A percentile compares a stretch with the other conserved stretches of the same genome.
Conservation (phyloP, 2,113 vertebrate species). For the Ginglymostoma cirratum region DNA sequence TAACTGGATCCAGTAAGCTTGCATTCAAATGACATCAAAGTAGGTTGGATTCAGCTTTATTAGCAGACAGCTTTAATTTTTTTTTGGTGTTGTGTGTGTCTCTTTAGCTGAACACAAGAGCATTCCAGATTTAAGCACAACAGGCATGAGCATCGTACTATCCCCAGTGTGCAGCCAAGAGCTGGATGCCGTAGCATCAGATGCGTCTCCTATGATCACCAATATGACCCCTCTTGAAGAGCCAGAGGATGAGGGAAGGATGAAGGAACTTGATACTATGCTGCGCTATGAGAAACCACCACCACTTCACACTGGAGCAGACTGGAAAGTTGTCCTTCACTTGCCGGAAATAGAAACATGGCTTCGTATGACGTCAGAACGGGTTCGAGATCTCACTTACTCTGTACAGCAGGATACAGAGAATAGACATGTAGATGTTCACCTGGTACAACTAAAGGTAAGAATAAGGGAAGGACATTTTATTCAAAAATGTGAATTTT, state of each 20-base stretch:
- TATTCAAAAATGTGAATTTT: neutral
- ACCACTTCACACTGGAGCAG: constrained; percentile 81
- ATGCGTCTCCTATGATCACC: constrained; percentile 79
- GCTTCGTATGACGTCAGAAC: constrained; percentile 76
- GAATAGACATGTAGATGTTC: constrained; percentile 85
- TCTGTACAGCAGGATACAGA: constrained; percentile 81
- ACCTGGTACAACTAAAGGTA: constrained; percentile 96
- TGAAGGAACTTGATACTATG: constrained; percentile 56
- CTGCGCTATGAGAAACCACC: constrained; percentile 78
- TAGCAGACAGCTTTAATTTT: neutral
- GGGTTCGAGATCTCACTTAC: constrained; percentile 83
- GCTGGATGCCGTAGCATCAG: constrained; percentile 60
- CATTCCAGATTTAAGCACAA: constrained; percentile 44
- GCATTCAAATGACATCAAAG: neutral
- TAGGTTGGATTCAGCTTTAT: neutral
- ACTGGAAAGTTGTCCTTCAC: constrained; percentile 96
- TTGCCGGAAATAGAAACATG: constrained; percentile 93
- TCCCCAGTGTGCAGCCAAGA: constrained; percentile 64
- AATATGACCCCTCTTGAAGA: constrained; percentile 75
- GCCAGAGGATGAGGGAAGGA: constrained; percentile 47
- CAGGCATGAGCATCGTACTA: constrained; percentile 75
- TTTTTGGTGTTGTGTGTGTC: neutral
- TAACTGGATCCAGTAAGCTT: neutral
- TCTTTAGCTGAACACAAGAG: constrained; percentile 59
- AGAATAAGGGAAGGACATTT: constrained; percentile 36